These are phyloP conservation scores for Trichogramma dendrolimi DNA, from an alignment of 2,888 invertebrate genomes.

Conservation along the genomic window DNA sequence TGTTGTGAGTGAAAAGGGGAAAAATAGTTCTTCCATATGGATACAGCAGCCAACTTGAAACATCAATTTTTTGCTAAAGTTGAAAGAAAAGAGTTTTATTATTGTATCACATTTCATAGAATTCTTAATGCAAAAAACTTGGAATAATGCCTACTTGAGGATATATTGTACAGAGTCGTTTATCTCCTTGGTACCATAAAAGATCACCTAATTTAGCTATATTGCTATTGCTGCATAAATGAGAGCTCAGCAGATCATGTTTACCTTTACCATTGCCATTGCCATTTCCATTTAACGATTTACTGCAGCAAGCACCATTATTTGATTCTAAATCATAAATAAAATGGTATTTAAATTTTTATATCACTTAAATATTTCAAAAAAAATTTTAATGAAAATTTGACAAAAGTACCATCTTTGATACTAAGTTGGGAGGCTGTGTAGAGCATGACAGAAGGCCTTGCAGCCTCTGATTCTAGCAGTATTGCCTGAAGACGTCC, in stretches of 20 bases:
- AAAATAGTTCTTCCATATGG: slow-evolving; percentile 47
- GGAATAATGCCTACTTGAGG: slow-evolving; percentile 54
- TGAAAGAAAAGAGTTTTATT: slow-evolving; percentile 7
- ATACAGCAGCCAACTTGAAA: slow-evolving; percentile 52
- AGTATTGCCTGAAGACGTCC: slow-evolving; percentile 58
- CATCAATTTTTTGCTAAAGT: slow-evolving; percentile 51
- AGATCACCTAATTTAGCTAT: slow-evolving; percentile 63
- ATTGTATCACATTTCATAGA: neutral
- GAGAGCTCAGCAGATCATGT: slow-evolving; percentile 52
- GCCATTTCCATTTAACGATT: slow-evolving; percentile 21
- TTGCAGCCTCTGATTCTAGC: slow-evolving; percentile 33
- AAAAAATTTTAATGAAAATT: slow-evolving; percentile 1
- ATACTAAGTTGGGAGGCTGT: slow-evolving; percentile 33
- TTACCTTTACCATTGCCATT: slow-evolving; percentile 21
- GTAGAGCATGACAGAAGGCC: slow-evolving; percentile 44
- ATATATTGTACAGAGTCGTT: slow-evolving; percentile 57
- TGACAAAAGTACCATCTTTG: slow-evolving; percentile 39
- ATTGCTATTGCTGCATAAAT: slow-evolving; percentile 57
- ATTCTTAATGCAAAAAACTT: neutral
- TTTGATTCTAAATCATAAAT: slow-evolving; percentile 26
- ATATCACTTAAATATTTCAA: neutral
- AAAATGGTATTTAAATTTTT: neutral
- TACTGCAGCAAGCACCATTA: neutral
- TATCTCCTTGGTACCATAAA: slow-evolving; percentile 56
- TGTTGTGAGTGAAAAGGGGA: slow-evolving; percentile 47